Evolutionary conservation across 2,113 vertebrate genomes (phyloP).

Genomic region (Hemicordylus capensis): DNA sequence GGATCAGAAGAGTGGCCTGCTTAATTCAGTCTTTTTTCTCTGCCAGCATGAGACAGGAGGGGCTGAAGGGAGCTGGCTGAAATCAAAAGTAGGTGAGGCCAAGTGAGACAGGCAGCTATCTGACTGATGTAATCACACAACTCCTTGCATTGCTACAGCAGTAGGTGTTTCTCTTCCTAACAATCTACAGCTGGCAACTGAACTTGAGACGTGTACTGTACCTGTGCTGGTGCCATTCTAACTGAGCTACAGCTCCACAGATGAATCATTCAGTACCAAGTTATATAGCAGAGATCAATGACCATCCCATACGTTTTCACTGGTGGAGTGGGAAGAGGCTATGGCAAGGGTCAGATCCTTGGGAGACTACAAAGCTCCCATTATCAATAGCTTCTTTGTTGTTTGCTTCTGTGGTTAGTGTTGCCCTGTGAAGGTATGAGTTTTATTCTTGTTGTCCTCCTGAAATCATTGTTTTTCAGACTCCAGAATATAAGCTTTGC

Average conservation of each 20-base stretch:
- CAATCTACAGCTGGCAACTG: background rate
- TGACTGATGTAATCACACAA: no score
- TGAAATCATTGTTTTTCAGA: background rate
- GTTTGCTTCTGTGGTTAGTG: no score
- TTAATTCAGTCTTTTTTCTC: no score
- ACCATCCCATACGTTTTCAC: background rate
- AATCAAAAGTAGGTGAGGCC: no score
- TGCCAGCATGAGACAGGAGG: no score
- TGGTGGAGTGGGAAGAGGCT: background rate
- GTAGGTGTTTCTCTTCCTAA: background rate
- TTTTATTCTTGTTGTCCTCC: background rate
- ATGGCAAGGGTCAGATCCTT: no score
- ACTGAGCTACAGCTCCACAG: background rate
- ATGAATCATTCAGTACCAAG: background rate
- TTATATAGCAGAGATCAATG: background rate
- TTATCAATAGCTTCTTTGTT: no score
- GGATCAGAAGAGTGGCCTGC: no score
- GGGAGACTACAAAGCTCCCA: no score
- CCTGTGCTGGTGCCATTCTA: background rate
- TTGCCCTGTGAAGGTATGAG: background rate
- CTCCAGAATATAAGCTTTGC: background rate
- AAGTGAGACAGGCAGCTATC: no score
- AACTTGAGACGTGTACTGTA: background rate
- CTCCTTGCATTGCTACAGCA: no score
- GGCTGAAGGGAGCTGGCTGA: no score